Base-by-base conservation (phyloP, 1,140 invertebrate species). In the Macrobrachium nipponense region DNA sequence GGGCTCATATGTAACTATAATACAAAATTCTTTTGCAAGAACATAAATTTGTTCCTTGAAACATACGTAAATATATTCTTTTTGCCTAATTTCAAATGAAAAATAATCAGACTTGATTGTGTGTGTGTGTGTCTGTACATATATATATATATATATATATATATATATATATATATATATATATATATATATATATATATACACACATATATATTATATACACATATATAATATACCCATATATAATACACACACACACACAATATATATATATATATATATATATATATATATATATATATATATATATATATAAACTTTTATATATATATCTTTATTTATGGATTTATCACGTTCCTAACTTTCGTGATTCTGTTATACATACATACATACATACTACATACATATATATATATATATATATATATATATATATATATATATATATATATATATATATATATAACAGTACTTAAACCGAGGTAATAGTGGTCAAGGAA, bases 141-240 rank as follows among this genome's bases (percentile, higher is more conserved):
- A 75, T 76, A 76, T 58, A 58, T 76, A 76, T 76, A 60, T 76
- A 76, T 76, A 76, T 76, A 76, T 76, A 76, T 76, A 76, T 76
- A 76, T 76, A 76, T 76, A 76, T 76, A 76, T 76, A 76, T 76
- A 76, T 76, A 76, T 76, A 76, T 76, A 76, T 76, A 76, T 76
- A 76, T 76, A 76, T 76, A 76, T 76, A 76, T 76, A 76, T 76
- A 76, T 76, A 76, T 76, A 76, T 76, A 76, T 76, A 76, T 76
- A 76, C 3, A 75, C 0, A 75, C 58, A 76, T 58, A 58, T 76
- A 76, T 76, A 60, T n/a, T 76, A 76, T 76, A 76, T 76, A 76
- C 58, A 76, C 58, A 76, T 76, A 76, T 76, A 76, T 76, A n/a
- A n/a, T n/a, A n/a, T n/a, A n/a, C n/a, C n/a, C n/a, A n/a, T n/a